Base-by-base conservation (phyloP, 1,140 invertebrate species). In the Lucilia sericata region DNA sequence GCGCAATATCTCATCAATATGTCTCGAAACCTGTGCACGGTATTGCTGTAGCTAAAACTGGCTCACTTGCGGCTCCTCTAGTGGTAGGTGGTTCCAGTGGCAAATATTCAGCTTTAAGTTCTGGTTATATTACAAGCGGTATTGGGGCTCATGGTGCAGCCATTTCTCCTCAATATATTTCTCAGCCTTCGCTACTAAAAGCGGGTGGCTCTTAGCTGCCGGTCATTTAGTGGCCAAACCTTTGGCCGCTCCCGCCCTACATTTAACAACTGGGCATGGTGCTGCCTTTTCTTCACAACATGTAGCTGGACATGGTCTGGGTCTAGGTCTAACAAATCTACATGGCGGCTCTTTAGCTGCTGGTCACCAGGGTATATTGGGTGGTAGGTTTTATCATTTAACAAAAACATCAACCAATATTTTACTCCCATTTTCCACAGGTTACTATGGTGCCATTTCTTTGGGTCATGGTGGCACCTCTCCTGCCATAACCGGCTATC, bases 401-500 rank as follows among this genome's bases (percentile, higher is more conserved):
- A 7, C 4, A 12, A 55, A 17, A 55, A n/a, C 10, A 47, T 78
- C 2, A 30, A 75, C 12, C 21, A 47, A 30, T 30, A 30, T 30
- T 3, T 2, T 30, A 2, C 25, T 3, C 3, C 25, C 25, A 30
- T 30, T 2, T 30, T 30, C 25, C 25, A 30, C 25, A 74, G 85
- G 82, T 70, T 89, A 90, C 80, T 88, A 90, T 49, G 89, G 89
- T 34, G 89, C 88, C 51, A 88, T 89, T 49, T 87, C 88, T 0
- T 70, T 90, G 17, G 88, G 87, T 2, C 87, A 89, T 75, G 83
- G 14, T 5, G 87, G 83, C 10, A 85, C 87, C 9, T 88, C 88
- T 1, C 88, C 88, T 10, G 88, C 88, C 12, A 17, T 55, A 55
- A 86, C 88, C 0, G 86, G 49, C 21, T 88, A 90, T 36, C 88